Percentiles rank a stretch among this genome's conserved stretches.
Evolutionary conservation across 2,888 invertebrate genomes (phyloP).

Genomic region (Andrena fulva): DNA sequence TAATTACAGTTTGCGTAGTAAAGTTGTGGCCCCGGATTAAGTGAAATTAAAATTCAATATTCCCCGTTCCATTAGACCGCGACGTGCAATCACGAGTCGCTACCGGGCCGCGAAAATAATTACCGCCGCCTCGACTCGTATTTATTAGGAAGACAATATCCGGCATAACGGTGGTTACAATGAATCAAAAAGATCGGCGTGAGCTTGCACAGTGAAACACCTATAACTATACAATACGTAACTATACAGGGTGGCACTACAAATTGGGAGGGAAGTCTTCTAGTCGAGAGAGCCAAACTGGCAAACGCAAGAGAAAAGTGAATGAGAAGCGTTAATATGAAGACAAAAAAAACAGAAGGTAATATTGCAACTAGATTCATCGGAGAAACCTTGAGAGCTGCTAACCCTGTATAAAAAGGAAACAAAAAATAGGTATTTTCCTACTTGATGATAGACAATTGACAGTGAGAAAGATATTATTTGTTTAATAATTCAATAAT

Average conservation of each 20-base stretch:
- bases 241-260: too few relatives aligned
- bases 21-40: conserved; percentile 43
- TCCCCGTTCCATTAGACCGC: conserved; percentile 37
- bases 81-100: conserved; percentile 28
- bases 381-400: too few relatives aligned
- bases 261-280: not conserved
- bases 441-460: too few relatives aligned
- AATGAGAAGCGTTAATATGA: too few relatives aligned
- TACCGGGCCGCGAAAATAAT: conserved; percentile 36
- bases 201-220: conserved; percentile 15
- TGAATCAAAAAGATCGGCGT: conserved; percentile 41
- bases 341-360: too few relatives aligned
- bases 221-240: not conserved
- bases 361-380: too few relatives aligned
- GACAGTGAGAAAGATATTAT: too few relatives aligned
- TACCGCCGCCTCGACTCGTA: conserved; percentile 15
- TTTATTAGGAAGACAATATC: conserved; percentile 59
- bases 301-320: too few relatives aligned
- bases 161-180: conserved; percentile 53
- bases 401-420: too few relatives aligned
- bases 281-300: too few relatives aligned
- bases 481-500: too few relatives aligned
- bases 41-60: conserved; percentile 59
- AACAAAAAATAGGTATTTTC: too few relatives aligned
- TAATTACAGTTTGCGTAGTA: conserved; percentile 49